These are phyloP conservation scores for Drosophila melanosoma DNA, from an alignment of 2,888 invertebrate genomes.

Conservation along the genomic window DNA sequence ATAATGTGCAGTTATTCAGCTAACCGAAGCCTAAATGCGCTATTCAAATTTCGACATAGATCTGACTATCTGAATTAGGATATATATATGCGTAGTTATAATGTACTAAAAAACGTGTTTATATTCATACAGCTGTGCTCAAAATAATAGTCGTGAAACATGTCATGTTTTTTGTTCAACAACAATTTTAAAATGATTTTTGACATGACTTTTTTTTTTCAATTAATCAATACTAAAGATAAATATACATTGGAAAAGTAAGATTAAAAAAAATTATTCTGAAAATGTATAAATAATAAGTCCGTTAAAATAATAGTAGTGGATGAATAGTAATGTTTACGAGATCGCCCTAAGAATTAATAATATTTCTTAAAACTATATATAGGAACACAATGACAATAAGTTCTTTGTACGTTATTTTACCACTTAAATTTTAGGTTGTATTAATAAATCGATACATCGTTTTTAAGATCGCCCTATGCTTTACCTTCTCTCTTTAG, in stretches of 20 bases:
- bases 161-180: too few relatives aligned
- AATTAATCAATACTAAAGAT: too few relatives aligned
- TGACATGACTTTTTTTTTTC: too few relatives aligned
- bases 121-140: background rate
- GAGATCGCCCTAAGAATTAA: background rate
- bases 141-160: background rate
- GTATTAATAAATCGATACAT: background rate
- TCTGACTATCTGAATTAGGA: background rate
- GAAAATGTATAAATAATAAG: background rate
- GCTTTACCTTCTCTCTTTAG: too few relatives aligned
- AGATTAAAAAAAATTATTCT: background rate
- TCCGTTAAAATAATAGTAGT: background rate
- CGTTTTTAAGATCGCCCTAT: background rate
- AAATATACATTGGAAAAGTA: background rate
- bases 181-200: background rate
- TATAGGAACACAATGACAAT: background rate
- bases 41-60: background rate
- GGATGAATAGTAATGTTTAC: background rate
- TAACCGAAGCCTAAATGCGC: conserved; percentile 6
- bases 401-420: too few relatives aligned
- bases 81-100: background rate
- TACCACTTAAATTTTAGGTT: background rate
- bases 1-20: background rate
- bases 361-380: background rate
- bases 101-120: background rate